phyloP scores from a whole-genome alignment of 2,113 vertebrate genomes.

The Gallinago paraguaiae region DNA sequence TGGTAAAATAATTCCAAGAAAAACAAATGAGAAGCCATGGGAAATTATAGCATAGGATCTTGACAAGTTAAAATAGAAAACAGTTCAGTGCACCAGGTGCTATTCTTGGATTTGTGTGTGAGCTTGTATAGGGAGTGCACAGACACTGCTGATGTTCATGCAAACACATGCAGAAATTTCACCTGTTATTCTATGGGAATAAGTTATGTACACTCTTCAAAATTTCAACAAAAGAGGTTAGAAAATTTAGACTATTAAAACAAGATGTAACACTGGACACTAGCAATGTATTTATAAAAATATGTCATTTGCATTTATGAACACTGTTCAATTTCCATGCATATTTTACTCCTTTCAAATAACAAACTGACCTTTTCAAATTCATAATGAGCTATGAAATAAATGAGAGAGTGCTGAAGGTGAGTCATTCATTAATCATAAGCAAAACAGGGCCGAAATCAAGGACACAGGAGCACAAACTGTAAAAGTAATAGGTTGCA shows the following conservation, averaged over 20 bases:
- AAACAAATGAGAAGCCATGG: neutral
- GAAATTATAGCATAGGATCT: neutral
- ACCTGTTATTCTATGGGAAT: neutral
- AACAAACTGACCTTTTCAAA: constrained; percentile 70
- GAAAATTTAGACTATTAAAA: neutral
- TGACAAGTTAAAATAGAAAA: neutral
- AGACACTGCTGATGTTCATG: neutral
- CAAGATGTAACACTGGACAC: neutral
- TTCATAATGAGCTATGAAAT: constrained; percentile 83
- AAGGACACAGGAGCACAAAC: constrained; percentile 51
- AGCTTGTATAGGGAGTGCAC: neutral
- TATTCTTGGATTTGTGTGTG: neutral
- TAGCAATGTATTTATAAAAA: neutral
- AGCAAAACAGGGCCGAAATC: constrained; percentile 69
- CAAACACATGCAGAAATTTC: neutral
- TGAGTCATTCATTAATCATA: constrained; percentile 82
- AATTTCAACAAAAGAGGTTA: neutral
- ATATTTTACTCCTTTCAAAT: constrained; percentile 54
- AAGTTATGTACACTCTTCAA: neutral
- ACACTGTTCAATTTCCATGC: neutral
- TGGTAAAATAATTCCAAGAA: neutral
- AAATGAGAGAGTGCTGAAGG: constrained; percentile 76
- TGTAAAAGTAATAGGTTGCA: constrained; percentile 65
- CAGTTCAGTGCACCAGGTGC: neutral
- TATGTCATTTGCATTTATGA: neutral